Conservation (phyloP, 2,113 vertebrate species). For the Periophthalmodon schlosseri region DNA sequence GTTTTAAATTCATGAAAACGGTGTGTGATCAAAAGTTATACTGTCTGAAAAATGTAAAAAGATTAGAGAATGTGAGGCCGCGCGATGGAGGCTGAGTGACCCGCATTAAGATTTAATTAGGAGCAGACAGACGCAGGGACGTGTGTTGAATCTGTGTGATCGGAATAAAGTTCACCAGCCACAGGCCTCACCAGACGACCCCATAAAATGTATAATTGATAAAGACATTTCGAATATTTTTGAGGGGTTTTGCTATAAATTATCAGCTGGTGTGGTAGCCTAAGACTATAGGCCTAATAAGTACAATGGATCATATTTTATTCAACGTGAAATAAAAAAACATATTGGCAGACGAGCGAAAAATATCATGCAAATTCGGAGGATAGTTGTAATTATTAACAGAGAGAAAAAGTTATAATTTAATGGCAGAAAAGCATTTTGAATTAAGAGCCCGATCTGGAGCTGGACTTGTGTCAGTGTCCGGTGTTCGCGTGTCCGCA, state of each 20-base stretch:
- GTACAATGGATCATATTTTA: too few relatives aligned
- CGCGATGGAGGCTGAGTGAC: constrained; percentile 45
- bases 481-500: constrained; percentile 53
- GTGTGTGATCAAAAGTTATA: not conserved
- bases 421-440: constrained; percentile 7
- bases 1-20: not conserved
- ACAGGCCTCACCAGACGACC: constrained; percentile 25
- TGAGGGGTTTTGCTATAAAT: not conserved
- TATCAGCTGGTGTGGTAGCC: not conserved
- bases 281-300: too few relatives aligned
- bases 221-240: not conserved
- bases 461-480: constrained; percentile 52
- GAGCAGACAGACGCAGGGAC: constrained; percentile 33
- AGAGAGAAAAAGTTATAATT: not conserved
- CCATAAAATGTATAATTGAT: constrained; percentile 10
- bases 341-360: not conserved
- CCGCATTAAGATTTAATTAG: constrained; percentile 67
- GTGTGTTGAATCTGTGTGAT: constrained; percentile 44
- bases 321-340: not conserved
- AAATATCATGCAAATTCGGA: not conserved
- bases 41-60: constrained; percentile 9
- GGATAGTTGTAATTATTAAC: not conserved
- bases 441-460: constrained; percentile 44
- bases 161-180: constrained; percentile 43
- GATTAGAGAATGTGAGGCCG: constrained; percentile 3